phyloP scores from a whole-genome alignment of 2,888 invertebrate species.

The Iselma pallidipennis region DNA sequence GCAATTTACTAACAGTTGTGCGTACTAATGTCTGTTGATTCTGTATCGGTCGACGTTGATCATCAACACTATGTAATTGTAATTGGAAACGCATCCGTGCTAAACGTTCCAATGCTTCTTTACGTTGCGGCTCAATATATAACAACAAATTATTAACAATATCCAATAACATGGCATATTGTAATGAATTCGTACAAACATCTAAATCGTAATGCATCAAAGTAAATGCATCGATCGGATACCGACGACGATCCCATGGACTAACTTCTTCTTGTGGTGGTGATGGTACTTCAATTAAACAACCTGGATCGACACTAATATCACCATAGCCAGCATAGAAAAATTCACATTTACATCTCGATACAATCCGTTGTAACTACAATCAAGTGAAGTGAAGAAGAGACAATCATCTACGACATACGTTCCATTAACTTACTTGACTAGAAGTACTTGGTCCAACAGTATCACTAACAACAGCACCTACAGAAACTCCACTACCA shows the following conservation, averaged over 20 bases:
- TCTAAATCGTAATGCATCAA: slow-evolving; percentile 98
- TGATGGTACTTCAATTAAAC: slow-evolving; percentile 69
- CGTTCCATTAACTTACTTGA: slow-evolving; percentile 42
- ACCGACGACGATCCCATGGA: slow-evolving; percentile 80
- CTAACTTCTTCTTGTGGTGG: slow-evolving; percentile 68
- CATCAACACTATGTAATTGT: slow-evolving; percentile 88
- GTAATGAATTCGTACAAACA: slow-evolving; percentile 93
- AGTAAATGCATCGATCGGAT: slow-evolving; percentile 95
- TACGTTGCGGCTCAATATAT: slow-evolving; percentile 94
- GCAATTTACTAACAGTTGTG: slow-evolving; percentile 77
- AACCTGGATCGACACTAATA: slow-evolving; percentile 71
- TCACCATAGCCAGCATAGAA: slow-evolving; percentile 95
- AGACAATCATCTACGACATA: no score
- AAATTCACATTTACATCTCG: slow-evolving; percentile 97
- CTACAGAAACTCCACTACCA: slow-evolving; percentile 94
- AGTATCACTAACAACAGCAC: slow-evolving; percentile 91
- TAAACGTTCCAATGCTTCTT: slow-evolving; percentile 85
- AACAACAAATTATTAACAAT: slow-evolving; percentile 96
- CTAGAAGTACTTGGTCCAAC: slow-evolving; percentile 77
- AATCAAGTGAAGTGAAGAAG: no score
- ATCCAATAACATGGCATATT: slow-evolving; percentile 97
- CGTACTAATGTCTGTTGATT: slow-evolving; percentile 83
- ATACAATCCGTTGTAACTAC: slow-evolving; percentile 94
- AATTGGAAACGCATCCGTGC: slow-evolving; percentile 94
- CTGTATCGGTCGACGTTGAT: slow-evolving; percentile 90